Evolutionary conservation across 2,113 vertebrate genomes (phyloP), one percentile per base, ranked within the genome.

Genomic region (Rhipidura dahli): DNA sequence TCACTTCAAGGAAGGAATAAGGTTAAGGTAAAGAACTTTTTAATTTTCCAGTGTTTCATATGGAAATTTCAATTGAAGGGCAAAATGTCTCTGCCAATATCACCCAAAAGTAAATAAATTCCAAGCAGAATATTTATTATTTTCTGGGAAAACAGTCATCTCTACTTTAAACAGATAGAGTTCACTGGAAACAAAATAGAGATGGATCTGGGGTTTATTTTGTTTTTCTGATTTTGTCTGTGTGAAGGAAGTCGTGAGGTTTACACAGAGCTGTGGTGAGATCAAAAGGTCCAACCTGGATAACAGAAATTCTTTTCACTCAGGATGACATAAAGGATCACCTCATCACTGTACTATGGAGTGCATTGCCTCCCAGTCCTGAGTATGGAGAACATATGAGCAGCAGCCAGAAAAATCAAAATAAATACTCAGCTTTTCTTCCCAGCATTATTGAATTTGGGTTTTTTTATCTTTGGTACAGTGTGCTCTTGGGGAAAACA

Each of bases 61-160:
- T 91, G 63, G 60, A 95, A 97, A 96, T 96, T 88, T 73, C 79
- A 51, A 90, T 83, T 94, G 78, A 96, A 96, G 54, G 57, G 51
- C 60, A 76, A 61, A 54, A 63, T 78, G 60, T 94, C 89, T 89
- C 54, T 61, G 65, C 53, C 75, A 92, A 51, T 51, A 59, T 95
- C 88, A 53, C 61, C 79, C 92, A 93, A 94, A 83, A 85, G 69
- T 79, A 94, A 97, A 80, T 77, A 96, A 93, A 97, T 97, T 94
- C 84, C 82, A 72, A 90, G 51, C 28, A 83, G 73, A 37, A 14
- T 96, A 93, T 97, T 92, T 97, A 91, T 96, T 95, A 72, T 96
- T 94, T 95, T 85, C 45, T 77, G 59, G 11, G 49, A 87, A 90
- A 75, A 91, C 28, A 91, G 5, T 69, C 1, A 7, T 68, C 45